Evolutionary conservation across 2,797 vertebrate species (phyloP), one percentile per base, ranked within the genome.

Genomic region (Microcaecilia unicolor): DNA sequence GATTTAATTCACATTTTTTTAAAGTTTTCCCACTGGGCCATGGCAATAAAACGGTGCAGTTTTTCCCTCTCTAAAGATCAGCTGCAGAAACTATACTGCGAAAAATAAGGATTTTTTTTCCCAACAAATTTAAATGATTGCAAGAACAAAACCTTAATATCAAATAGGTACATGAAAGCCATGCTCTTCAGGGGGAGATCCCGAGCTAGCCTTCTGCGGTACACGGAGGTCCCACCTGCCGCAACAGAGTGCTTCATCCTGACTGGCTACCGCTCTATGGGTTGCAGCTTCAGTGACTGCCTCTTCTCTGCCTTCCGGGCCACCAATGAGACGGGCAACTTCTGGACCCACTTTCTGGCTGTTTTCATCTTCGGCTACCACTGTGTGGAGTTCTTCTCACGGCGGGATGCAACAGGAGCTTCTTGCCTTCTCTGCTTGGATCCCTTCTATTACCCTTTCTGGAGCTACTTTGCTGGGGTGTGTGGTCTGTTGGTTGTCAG

Each of bases 301-400:
- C 50, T 87, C 8, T 42, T 54, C 7, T 88, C 86, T 0, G 86
- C 86, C 0, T 85, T 87, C 71, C 70, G 72, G 19, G 80, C 82
- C n/a, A 87, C 86, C 34, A 87, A 88, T 4, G 86, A 88, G 42
- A 88, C 86, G 0, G 84, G 83, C 15, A 87, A 87, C 67, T 87
- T 88, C 69, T 87, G 86, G 86, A 87, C 82, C 0, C 86, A 88
- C 55, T 88, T 88, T 60, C 76, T 85, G 3, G 81, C 84, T 1
- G 58, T 86, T 9, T 87, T 88, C 15, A 18, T 86, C 15, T 87
- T 86, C 18, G 46, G 52, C 0, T 86, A 78, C 51, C 62, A 80
- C 15, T 83, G 83, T 6, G 47, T 67, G 24, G 76, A 84, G 55
- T 79, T 74, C 22, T 82, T 85, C 5, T 37, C 65, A 22, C 10